Base-by-base conservation (phyloP, 2,113 vertebrate species). In the Myiozetetes cayanensis region DNA sequence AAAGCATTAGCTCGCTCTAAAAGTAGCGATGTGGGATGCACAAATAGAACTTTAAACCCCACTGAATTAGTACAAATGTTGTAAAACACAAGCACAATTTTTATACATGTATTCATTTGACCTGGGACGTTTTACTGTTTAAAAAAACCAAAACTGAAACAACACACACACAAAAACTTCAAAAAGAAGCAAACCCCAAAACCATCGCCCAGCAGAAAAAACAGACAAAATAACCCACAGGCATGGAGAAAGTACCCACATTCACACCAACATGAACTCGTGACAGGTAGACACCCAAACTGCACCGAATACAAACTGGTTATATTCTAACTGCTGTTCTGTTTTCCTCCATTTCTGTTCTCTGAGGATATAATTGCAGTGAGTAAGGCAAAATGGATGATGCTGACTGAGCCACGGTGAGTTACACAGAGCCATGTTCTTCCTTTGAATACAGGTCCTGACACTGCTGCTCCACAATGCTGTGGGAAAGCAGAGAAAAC, bases 321-420 rank as follows among this genome's bases (percentile, higher is more conserved):
- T 95, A 1, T 61, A 44, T 44, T 87, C 15, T 8, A 43, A 24
- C 58, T 62, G 67, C 33, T 81, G 16, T 62, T 90, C 59, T 53
- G 33, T 90, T 88, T 86, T 83, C 41, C 55, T 76, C 50, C 28
- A 5, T 96, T 92, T 80, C 58, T 90, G 0, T 72, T 90, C 63
- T 90, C 63, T 50, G 46, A 90, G 59, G 18, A 39, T 61, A 22
- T 79, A 79, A 85, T 56, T 93, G 77, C 87, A 72, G 56, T 58
- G 73, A 91, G 55, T 75, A 82, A 78, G 82, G 74, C 87, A 89
- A 94, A 93, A 94, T 83, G 88, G 83, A 68, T 74, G 79, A 66
- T 72, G 58, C 41, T 63, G 24, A 19, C 37, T 30, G 68, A 87
- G 31, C 61, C 27, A 8, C 61, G 59, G 52, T 63, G 73, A 75